A percentile compares a stretch with the other conserved stretches of the same genome.
Conservation (phyloP, 1,140 invertebrate genomes). For the Nephotettix cincticeps region DNA sequence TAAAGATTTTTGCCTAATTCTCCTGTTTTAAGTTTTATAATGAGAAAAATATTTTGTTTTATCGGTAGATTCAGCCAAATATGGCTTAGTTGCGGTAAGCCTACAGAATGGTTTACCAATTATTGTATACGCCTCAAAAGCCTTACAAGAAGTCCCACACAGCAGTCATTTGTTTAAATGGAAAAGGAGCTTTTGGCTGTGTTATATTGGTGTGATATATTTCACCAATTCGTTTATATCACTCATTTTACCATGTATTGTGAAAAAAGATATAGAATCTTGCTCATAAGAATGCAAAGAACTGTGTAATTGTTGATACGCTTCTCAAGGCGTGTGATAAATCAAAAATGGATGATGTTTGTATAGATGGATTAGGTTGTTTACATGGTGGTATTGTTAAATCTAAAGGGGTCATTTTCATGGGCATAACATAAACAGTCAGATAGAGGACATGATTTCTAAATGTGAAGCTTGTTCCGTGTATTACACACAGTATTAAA, state of each 20-base stretch:
- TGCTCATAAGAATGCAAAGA: background rate
- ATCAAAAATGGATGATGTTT: background rate
- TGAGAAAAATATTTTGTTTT: background rate
- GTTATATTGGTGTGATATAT: background rate
- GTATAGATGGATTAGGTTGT: background rate
- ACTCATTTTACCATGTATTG: background rate
- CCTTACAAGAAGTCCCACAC: background rate
- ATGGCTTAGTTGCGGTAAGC: background rate
- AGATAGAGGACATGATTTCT: constrained; percentile 5
- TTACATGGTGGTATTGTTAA: background rate
- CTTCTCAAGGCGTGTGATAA: background rate
- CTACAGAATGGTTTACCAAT: background rate
- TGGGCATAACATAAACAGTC: constrained; percentile 12
- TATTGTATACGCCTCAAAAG: constrained; percentile 6
- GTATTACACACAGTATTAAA: constrained; percentile 35
- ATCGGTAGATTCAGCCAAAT: background rate
- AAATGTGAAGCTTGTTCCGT: constrained; percentile 28
- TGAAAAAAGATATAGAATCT: background rate
- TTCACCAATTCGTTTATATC: background rate
- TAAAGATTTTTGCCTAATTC: background rate
- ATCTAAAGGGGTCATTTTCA: constrained; percentile 11
- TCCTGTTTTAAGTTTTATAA: background rate
- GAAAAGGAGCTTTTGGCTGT: background rate
- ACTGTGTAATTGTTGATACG: background rate
- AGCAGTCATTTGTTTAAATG: background rate